Conservation (phyloP, 2,797 vertebrate species). For the Mormyrus proboscirostris region DNA sequence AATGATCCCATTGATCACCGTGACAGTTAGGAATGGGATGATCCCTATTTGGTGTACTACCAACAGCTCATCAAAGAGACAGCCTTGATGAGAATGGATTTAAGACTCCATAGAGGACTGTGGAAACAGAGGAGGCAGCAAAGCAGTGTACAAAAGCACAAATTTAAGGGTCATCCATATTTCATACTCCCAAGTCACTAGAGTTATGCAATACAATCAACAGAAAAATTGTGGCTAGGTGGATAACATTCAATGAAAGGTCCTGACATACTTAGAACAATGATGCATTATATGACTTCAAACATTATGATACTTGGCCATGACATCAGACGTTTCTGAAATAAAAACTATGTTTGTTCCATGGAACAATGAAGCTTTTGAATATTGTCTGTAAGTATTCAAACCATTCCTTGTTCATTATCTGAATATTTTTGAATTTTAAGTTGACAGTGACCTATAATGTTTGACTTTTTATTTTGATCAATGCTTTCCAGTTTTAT, state of each 20-base stretch:
- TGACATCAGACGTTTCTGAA: constrained; percentile 41
- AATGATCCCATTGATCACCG: constrained; percentile 29
- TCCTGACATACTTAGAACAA: constrained; percentile 34
- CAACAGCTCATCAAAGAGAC: background rate
- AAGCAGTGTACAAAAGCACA: background rate
- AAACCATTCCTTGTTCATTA: background rate
- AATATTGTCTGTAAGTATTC: constrained; percentile 23
- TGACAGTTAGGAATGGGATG: constrained; percentile 24
- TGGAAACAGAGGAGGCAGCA: constrained; percentile 21
- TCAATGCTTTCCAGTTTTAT: background rate
- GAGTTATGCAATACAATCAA: constrained; percentile 11
- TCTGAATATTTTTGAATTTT: constrained; percentile 13
- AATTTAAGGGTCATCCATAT: constrained; percentile 14
- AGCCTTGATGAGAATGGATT: background rate
- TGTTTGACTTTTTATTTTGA: background rate
- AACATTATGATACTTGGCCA: constrained; percentile 39
- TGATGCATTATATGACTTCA: constrained; percentile 38
- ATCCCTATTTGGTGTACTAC: background rate
- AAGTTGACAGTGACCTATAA: background rate
- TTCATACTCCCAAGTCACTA: constrained; percentile 20
- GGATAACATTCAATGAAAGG: constrained; percentile 24
- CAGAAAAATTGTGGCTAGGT: constrained; percentile 23
- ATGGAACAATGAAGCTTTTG: constrained; percentile 45
- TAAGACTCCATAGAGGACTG: constrained; percentile 21
- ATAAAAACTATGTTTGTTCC: constrained; percentile 35